Base-by-base conservation (phyloP, 2,113 vertebrate species). In the Saccopteryx bilineata region DNA sequence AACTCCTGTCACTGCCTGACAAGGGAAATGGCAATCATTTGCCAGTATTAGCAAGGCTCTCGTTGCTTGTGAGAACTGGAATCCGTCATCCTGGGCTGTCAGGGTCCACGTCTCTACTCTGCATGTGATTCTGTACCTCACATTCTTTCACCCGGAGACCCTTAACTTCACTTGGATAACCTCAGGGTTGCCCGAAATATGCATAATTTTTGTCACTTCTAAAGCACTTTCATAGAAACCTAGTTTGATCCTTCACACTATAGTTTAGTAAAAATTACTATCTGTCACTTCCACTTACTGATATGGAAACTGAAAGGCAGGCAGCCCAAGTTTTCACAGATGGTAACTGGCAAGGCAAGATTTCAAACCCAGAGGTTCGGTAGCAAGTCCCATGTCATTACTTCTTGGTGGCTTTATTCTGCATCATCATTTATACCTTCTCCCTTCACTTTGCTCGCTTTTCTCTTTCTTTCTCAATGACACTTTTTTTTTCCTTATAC, bases 1-100 rank as follows among this genome's bases (percentile, higher is more conserved):
- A 97, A 97, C 97, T 97, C 95, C 97, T 97, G 97, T 97, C 97
- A 96, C 92, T 96, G 90, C 39, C 87, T 96, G 96, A 97, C 96
- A 95, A 96, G 95, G 96, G 87, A 97, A 96, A 96, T 95, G 96
- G 96, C 96, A 97, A 97, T 97, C 97, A 97, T 93, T 90, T 92
- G 92, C 96, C 61, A 56, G 92, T 78, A 90, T 54, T 89, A 92
- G 87, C 87, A 75, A 63, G 96, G 91, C 80, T 95, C 93, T 91
- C 2, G 5, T 60, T 92, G 87, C 84, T 89, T 96, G 89, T 39
- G 75, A 79, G 94, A 91, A 89, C 33, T 15, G 79, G 82, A 95
- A 91, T 96, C 93, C 68, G 83, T 95, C 69, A 46, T 83, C 91
- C 69, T 61, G 56, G 19, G 92, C 65, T 87, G 95, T 93, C 97